Base-by-base conservation (phyloP, 2,113 vertebrate species). In the Vulpes lagopus region DNA sequence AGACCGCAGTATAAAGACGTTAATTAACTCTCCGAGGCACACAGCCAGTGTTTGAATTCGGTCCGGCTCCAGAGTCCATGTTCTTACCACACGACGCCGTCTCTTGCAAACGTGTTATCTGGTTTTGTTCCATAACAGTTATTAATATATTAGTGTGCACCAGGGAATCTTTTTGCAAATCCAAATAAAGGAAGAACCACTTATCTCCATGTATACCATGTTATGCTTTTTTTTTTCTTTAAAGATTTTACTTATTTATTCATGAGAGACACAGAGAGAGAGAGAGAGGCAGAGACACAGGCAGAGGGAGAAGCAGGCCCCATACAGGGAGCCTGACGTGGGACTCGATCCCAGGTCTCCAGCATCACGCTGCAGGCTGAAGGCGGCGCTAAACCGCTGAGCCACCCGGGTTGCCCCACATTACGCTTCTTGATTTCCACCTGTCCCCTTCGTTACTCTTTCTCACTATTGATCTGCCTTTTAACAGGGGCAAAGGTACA, bases 341-440 rank as follows among this genome's bases (percentile, higher is more conserved):
- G 43, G 43, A 43, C 43, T 43, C 43, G 43, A 43, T 43, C 43
- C 43, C 7, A 6, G 43, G 43, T 43, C 43, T 43, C 43, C 43
- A 43, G 43, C 6, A 43, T 43, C 43, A 43, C 7, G 43, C 43
- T 7, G 43, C 43, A 43, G 43, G 43, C 43, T 43, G 43, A 43
- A 43, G 43, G 43, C 7, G 1, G 43, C 43, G 43, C 43, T 43
- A 43, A 43, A 43, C 43, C 43, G 6, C 43, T 43, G 43, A 43
- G 43, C 6, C 43, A 43, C 43, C 43, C 43, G 43, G 43, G 43
- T 8, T 43, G 43, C 43, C 43, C 53, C 12, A 0, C 79, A 43
- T 88, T 94, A 53, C 69, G 60, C 43, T 60, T 82, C 71, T 91
- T 80, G 15, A 64, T 94, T 89, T 91, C 19, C 65, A 9, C 59